Base-by-base conservation (phyloP, 2,888 invertebrate genomes). In the Stenurella melanura region DNA sequence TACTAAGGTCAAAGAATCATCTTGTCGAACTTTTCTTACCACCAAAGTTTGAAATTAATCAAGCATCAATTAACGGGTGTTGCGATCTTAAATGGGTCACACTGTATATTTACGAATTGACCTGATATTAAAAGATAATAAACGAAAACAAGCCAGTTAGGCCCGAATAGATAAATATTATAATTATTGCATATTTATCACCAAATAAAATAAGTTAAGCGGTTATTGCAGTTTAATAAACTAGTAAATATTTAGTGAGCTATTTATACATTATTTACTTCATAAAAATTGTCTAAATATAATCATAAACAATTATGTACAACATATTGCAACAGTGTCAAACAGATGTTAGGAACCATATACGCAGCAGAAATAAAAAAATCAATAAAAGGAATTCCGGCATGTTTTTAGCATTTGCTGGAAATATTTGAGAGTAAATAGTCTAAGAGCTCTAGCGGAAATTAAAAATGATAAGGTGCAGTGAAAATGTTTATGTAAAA, bases 151-250 rank as follows among this genome's bases (percentile, higher is more conserved):
- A 12, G 38, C 18, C 17, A 63, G 38, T 63, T 38, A 38, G 38
- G 38, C 42, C 38, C 4, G 4, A 26, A 26, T 63, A 63, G 63
- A 38, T 63, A 63, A 63, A 63, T 18, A 63, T 63, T 34, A 5
- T 42, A 42, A 63, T 17, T 38, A 30, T 38, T 63, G 18, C 34
- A 63, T 34, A n/a, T 63, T 63, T 63, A 63, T 63, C 38, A 38
- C 38, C 18, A 11, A 63, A 34, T 63, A 63, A 63, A 63, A 63
- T 18, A 1, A 26, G 21, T 42, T 42, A 34, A 30, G 38, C 38
- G 38, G 38, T 63, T 63, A 63, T 63, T 38, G 38, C 1, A 38
- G 63, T 63, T 63, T 63, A 61, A 63, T 63, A 63, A 34, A 38
- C 63, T 18, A 63, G 38, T 63, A 63, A 63, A 61, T n/a, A 63